A percentile compares a stretch with the other conserved stretches of the same genome.
Evolutionary conservation across 2,113 vertebrate species (phyloP).

Genomic region (Aviceda subcristata): DNA sequence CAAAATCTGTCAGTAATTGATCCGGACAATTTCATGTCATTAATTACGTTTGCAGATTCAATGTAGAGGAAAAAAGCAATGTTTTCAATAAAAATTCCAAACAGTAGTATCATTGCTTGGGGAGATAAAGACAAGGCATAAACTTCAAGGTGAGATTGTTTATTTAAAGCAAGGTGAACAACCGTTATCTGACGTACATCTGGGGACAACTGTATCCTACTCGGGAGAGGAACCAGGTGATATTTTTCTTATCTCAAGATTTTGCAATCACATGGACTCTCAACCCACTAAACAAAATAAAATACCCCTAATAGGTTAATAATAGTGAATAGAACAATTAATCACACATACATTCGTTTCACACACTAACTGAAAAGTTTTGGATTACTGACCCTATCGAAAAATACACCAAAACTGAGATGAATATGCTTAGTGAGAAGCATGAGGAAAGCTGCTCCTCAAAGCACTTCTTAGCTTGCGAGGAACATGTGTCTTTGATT

Average conservation of each 20-base stretch:
- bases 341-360: neutral
- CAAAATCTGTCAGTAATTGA: neutral
- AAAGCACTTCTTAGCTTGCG: neutral
- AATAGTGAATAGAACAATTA: neutral
- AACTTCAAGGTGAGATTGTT: neutral
- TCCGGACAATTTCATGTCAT: neutral
- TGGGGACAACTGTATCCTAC: neutral
- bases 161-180: neutral
- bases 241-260: neutral
- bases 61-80: rapidly evolving
- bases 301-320: neutral
- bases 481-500: slow-evolving; percentile 4
- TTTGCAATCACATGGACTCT: neutral
- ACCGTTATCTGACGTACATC: neutral
- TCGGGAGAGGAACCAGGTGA: neutral
- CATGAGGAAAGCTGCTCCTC: neutral
- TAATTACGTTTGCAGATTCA: neutral
- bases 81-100: neutral
- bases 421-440: neutral
- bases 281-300: neutral
- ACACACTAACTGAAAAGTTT: neutral
- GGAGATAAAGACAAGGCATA: neutral
- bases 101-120: neutral
- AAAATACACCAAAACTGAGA: neutral
- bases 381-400: neutral